Percentiles rank a stretch among this genome's conserved stretches.
These are phyloP conservation scores for Jordanella pulchra DNA, from an alignment of 2,797 vertebrate species.

Conservation along the genomic window DNA sequence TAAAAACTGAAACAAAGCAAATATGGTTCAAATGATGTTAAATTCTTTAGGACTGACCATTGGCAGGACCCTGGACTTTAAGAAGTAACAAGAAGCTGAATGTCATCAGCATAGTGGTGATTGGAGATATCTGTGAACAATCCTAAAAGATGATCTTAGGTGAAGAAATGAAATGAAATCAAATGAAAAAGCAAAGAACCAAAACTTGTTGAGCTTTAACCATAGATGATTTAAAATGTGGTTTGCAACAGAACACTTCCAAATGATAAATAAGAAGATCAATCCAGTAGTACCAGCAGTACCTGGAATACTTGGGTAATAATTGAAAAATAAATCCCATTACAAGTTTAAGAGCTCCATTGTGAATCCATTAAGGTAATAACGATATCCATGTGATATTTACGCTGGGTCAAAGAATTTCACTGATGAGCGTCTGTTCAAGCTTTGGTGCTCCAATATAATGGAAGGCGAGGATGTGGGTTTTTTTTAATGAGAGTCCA, in stretches of 20 bases:
- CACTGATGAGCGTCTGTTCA: slow-evolving; percentile 22
- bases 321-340: background rate
- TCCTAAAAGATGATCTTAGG: background rate
- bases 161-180: background rate
- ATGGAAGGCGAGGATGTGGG: slow-evolving; percentile 59
- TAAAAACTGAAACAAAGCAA: background rate
- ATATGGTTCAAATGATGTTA: background rate
- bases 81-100: background rate
- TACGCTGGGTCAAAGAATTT: slow-evolving; percentile 12
- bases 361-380: background rate
- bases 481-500: slow-evolving; percentile 55
- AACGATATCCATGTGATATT: slow-evolving; percentile 11
- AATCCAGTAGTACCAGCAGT: background rate
- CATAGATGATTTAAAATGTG: background rate
- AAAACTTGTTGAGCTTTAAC: background rate
- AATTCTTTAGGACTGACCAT: background rate
- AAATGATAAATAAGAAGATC: background rate
- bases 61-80: background rate
- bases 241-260: background rate
- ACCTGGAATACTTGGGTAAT: background rate
- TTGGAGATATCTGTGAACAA: background rate
- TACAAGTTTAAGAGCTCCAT: slow-evolving; percentile 1
- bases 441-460: slow-evolving; percentile 47
- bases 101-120: background rate
- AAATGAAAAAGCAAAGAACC: background rate